These are phyloP conservation scores for Diarsia rubi DNA, from an alignment of 2,888 invertebrate species.

Conservation along the genomic window DNA sequence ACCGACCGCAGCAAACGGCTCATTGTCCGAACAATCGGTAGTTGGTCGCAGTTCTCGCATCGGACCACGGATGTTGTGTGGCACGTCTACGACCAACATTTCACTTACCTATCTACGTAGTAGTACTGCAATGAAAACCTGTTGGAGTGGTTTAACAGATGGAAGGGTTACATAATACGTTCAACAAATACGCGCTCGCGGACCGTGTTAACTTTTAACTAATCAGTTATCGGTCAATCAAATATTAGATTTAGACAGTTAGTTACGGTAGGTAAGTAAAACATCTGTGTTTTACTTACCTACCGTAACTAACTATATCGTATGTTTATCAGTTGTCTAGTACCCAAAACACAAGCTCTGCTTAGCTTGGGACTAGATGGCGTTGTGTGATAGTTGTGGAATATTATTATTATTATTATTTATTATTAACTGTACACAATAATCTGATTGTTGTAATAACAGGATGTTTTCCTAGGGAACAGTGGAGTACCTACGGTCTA, in stretches of 20 bases:
- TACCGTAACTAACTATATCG: too few relatives aligned
- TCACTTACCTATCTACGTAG: slow-evolving; percentile 60
- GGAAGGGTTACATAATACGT: slow-evolving; percentile 60
- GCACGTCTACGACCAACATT: slow-evolving; percentile 56
- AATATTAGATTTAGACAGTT: slow-evolving; percentile 21
- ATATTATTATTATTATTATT: too few relatives aligned
- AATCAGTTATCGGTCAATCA: slow-evolving; percentile 36
- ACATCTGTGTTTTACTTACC: too few relatives aligned
- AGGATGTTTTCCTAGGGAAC: neutral
- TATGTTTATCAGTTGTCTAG: too few relatives aligned
- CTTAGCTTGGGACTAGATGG: too few relatives aligned
- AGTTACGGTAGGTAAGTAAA: too few relatives aligned
- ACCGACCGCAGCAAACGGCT: slow-evolving; percentile 42
- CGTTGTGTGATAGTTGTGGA: too few relatives aligned
- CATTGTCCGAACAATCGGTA: slow-evolving; percentile 49
- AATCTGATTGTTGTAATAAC: neutral
- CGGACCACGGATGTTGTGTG: slow-evolving; percentile 25
- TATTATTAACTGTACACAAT: neutral
- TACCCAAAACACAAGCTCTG: too few relatives aligned
- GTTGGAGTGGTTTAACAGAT: slow-evolving; percentile 63
- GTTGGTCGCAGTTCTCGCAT: slow-evolving; percentile 22
- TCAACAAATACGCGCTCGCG: slow-evolving; percentile 44
- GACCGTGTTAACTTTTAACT: slow-evolving; percentile 48
- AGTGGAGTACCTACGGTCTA: neutral
- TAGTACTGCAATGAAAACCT: slow-evolving; percentile 61